phyloP scores from a whole-genome alignment of 2,113 vertebrate genomes.

The Archilochus colubris region DNA sequence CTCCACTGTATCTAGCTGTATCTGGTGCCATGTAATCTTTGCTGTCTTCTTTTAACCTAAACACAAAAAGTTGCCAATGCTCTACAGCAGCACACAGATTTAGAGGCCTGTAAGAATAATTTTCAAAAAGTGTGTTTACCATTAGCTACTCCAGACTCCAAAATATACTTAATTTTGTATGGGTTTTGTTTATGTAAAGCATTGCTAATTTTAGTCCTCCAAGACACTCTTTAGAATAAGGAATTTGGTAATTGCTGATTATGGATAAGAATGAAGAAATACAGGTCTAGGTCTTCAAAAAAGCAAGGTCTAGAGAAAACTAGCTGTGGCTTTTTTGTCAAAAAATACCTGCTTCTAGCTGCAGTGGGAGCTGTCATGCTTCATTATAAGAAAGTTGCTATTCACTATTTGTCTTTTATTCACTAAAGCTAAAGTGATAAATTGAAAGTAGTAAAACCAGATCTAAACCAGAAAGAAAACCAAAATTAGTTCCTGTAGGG shows the following conservation, averaged over 20 bases:
- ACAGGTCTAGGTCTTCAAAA: not conserved
- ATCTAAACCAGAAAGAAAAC: not conserved
- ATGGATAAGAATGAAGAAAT: not conserved
- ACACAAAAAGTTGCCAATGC: not conserved
- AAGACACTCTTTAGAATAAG: not conserved
- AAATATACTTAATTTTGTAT: not conserved
- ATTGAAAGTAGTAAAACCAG: not conserved
- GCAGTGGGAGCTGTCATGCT: not conserved
- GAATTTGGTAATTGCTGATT: not conserved
- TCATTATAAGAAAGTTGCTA: not conserved
- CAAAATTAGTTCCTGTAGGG: not conserved
- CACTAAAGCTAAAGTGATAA: not conserved
- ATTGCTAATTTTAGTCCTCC: not conserved
- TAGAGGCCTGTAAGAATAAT: fast-evolving
- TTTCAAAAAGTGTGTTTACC: not conserved
- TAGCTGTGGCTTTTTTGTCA: not conserved
- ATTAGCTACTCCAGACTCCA: not conserved
- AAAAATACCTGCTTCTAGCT: not conserved
- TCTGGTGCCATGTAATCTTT: not conserved
- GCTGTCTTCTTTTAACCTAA: not conserved
- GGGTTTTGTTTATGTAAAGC: not conserved
- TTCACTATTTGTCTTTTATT: not conserved
- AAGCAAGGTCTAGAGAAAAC: not conserved
- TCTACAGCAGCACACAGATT: not conserved
- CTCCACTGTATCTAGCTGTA: not conserved